These are phyloP conservation scores for Silurus lanzhouensis DNA, from an alignment of 2,797 vertebrate species.

Conservation along the genomic window DNA sequence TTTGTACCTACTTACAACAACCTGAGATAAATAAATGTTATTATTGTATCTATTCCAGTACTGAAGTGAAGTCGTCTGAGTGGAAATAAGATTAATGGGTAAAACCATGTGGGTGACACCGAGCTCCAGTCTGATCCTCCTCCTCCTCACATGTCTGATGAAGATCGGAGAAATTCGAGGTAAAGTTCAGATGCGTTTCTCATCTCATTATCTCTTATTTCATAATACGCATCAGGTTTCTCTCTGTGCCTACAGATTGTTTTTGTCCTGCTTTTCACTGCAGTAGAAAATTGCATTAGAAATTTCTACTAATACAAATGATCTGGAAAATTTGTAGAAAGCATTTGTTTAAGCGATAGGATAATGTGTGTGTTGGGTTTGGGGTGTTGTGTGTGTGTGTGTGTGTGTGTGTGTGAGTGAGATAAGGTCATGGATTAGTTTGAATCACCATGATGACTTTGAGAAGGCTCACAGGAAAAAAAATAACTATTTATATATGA, in stretches of 20 bases:
- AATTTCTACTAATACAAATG: background rate
- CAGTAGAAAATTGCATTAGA: too few species aligned
- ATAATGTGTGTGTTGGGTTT: background rate
- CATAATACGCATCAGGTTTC: background rate
- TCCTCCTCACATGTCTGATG: slow-evolving; percentile 1
- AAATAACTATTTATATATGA: too few species aligned
- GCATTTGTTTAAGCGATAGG: too few species aligned
- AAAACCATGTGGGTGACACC: background rate
- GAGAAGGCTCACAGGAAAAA: too few species aligned
- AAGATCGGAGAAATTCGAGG: slow-evolving; percentile 2
- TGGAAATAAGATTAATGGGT: background rate
- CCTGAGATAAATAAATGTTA: background rate
- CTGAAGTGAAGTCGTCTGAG: background rate
- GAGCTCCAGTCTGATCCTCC: background rate
- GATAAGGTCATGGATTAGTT: too few species aligned
- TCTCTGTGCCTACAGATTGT: background rate
- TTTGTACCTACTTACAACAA: background rate
- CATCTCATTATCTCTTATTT: background rate
- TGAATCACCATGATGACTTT: too few species aligned
- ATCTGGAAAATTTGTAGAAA: background rate
- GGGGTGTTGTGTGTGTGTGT: too few species aligned
- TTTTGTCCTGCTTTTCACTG: background rate
- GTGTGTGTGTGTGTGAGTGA: too few species aligned
- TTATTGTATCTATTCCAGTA: background rate
- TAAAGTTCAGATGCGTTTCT: background rate